Base-by-base conservation (phyloP, 1,140 invertebrate genomes). In the Papilio helenus region DNA sequence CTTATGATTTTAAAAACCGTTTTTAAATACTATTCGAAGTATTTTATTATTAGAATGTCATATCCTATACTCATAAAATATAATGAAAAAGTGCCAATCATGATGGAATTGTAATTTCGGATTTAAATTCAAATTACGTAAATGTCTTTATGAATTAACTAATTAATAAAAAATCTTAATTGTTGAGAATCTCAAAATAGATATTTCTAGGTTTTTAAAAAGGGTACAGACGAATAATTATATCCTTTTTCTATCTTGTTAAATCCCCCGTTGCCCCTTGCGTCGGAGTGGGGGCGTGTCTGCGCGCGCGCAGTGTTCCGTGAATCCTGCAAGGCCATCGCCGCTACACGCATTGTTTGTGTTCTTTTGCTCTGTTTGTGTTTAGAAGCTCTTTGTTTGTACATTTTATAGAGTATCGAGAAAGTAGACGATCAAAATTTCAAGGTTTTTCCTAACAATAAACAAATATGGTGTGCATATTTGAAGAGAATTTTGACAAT, bases 311-410 rank as follows among this genome's bases (percentile, higher is more conserved):
- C 87, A 80, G 81, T 73, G 86, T 86, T 86, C 82, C 83, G 80
- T 84, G 85, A 86, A 87, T 68, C 81, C 68, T 44, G 77, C 88
- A 88, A 88, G 88, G 86, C 79, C 84, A 85, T 86, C 84, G 39
- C 49, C 51, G 74, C 20, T 76, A 86, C 82, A 83, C 79, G 85
- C 82, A 55, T 85, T 83, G 82, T 84, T 83, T 81, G 79, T 73
- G 83, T 84, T 46, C 58, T 46, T 73, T 79, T 81, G 79, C 72
- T 78, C 73, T 68, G 77, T 68, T 77, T 78, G 78, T 58, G 72
- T 7, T 73, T 23, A 26, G 72, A 49, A 49, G n/a, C 44, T 46
- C 44, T 34, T 76, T 34, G 49, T 76, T 18, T 76, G 55, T 51
- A 76, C 8, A 18, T 26, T 61, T 14, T 61, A 26, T 61, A 61